Evolutionary conservation across 1,140 invertebrate genomes (phyloP).

Genomic region (Lasioglossum albipes): DNA sequence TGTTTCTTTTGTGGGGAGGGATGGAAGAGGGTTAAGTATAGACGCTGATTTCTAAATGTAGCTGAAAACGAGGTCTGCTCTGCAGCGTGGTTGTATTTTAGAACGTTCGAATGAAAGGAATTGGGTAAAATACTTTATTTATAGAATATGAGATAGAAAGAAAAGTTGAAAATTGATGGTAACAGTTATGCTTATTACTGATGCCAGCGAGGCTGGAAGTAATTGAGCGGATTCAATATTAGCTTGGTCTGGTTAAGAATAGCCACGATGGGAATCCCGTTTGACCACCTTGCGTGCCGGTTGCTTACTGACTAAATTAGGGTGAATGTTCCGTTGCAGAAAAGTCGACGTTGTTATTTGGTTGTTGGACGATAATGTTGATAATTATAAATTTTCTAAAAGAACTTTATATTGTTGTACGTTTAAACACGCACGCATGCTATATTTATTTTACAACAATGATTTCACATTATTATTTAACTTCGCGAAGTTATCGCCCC

Average conservation of each 20-base stretch:
- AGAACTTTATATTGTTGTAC: no score
- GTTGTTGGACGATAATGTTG: slow-evolving; percentile 2
- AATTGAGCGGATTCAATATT: slow-evolving; percentile 61
- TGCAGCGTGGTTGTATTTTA: neutral
- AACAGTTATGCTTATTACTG: slow-evolving; percentile 52
- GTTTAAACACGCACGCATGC: no score
- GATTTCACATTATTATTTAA: no score
- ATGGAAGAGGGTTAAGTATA: no score
- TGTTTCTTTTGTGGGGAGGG: no score
- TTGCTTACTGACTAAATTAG: slow-evolving; percentile 60
- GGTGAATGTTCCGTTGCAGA: slow-evolving; percentile 60
- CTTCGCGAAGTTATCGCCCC: no score
- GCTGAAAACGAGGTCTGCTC: no score
- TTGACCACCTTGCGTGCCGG: slow-evolving; percentile 59
- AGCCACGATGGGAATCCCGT: slow-evolving; percentile 58
- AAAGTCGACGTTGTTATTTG: slow-evolving; percentile 36
- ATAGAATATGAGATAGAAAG: neutral
- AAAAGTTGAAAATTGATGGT: slow-evolving; percentile 23
- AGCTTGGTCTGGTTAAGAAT: slow-evolving; percentile 64
- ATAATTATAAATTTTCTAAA: no score
- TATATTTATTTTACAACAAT: no score
- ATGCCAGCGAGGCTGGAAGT: slow-evolving; percentile 47
- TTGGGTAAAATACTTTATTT: neutral
- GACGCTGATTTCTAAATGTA: no score
- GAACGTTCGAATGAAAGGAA: neutral